phyloP scores from a whole-genome alignment of 2,888 invertebrate genomes.

The Agrilus mali region DNA sequence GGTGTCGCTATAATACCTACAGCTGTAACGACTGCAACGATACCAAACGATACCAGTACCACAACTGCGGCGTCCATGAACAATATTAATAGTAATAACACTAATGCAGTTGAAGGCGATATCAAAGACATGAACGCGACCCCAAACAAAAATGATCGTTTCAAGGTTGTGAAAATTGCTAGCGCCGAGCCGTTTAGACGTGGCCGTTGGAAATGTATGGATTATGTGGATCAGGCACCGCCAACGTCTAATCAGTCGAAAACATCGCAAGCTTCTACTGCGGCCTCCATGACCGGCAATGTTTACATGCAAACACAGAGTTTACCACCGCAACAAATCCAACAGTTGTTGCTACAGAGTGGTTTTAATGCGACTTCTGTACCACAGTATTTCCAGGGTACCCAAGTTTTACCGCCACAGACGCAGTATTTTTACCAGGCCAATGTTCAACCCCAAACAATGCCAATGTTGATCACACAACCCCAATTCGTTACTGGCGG shows the following conservation, averaged over 20 bases:
- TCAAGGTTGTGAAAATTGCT: slow-evolving; percentile 68
- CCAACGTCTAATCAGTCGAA: slow-evolving; percentile 17
- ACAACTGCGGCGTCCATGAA: slow-evolving; percentile 19
- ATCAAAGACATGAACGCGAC: slow-evolving; percentile 42
- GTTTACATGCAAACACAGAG: slow-evolving; percentile 33
- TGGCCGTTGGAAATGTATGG: slow-evolving; percentile 67
- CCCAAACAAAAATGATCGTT: slow-evolving; percentile 45
- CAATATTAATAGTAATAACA: slow-evolving; percentile 28
- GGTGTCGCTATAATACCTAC: slow-evolving; percentile 47
- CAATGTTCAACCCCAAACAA: slow-evolving; percentile 26
- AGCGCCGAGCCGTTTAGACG: slow-evolving; percentile 63
- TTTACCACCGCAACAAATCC: slow-evolving; percentile 35
- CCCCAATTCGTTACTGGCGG: slow-evolving; percentile 27
- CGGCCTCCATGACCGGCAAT: slow-evolving; percentile 14
- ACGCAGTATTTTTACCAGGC: slow-evolving; percentile 31
- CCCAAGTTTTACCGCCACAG: slow-evolving; percentile 29
- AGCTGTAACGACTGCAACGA: slow-evolving; percentile 14
- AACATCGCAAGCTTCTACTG: slow-evolving; percentile 7
- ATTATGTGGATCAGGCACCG: slow-evolving; percentile 55
- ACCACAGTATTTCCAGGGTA: slow-evolving; percentile 14
- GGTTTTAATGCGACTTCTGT: slow-evolving; percentile 20
- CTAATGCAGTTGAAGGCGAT: slow-evolving; percentile 34
- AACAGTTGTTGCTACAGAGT: slow-evolving; percentile 33
- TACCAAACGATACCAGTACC: slow-evolving; percentile 18
- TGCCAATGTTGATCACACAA: slow-evolving; percentile 22